Evolutionary conservation across 2,888 invertebrate species (phyloP).

Genomic region (Cantharis flavilabris): DNA sequence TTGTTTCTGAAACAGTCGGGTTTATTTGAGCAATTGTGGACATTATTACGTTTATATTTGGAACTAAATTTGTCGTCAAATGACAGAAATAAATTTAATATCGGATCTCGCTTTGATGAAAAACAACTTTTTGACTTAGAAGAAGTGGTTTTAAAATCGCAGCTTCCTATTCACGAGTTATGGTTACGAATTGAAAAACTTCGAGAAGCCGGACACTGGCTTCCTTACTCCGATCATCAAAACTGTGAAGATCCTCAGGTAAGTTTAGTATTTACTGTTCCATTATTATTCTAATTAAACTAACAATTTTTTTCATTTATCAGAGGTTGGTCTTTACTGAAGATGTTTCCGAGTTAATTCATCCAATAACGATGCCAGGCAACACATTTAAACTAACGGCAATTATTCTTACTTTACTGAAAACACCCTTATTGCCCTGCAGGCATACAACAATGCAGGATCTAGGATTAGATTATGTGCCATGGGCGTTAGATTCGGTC

Average conservation of each 20-base stretch:
- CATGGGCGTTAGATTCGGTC: conserved; percentile 58
- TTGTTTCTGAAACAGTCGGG: conserved; percentile 72
- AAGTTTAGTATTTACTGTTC: neutral
- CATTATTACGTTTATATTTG: conserved; percentile 69
- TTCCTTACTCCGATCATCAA: conserved; percentile 60
- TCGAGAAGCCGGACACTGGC: conserved; percentile 74
- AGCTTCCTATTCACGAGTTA: conserved; percentile 72
- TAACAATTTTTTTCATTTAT: neutral
- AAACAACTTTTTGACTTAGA: conserved; percentile 63
- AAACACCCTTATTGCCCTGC: conserved; percentile 64
- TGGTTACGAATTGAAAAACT: conserved; percentile 78
- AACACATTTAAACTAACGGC: conserved; percentile 65
- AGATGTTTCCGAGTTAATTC: conserved; percentile 70
- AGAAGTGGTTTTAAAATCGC: conserved; percentile 63
- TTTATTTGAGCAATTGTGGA: conserved; percentile 76
- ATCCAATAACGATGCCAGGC: conserved; percentile 64
- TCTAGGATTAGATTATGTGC: conserved; percentile 54
- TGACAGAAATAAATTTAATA: conserved; percentile 41
- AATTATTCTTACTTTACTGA: conserved; percentile 62
- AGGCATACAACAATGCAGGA: conserved; percentile 55
- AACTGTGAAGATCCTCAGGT: conserved; percentile 60
- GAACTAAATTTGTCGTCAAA: conserved; percentile 65
- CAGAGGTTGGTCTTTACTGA: conserved; percentile 68
- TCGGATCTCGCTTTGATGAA: conserved; percentile 51
- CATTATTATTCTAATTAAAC: neutral